phyloP scores from a whole-genome alignment of 2,888 invertebrate genomes.

The Nemotelus nigrinus region DNA sequence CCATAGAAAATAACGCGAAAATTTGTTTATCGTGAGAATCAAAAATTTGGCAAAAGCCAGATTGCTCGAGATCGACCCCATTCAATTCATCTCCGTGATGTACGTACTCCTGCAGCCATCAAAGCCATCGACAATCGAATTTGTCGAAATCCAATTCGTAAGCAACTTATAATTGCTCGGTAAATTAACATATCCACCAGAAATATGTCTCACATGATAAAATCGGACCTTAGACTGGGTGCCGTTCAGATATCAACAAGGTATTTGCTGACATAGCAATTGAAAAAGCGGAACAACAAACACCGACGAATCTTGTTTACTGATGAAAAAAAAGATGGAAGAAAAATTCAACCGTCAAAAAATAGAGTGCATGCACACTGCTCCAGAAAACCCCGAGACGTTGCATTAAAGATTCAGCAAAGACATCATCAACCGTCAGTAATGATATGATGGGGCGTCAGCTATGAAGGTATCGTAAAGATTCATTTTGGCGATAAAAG shows the following conservation, averaged over 20 bases:
- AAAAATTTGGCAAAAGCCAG: background rate
- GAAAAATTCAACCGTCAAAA: background rate
- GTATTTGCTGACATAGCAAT: background rate
- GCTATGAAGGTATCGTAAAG: background rate
- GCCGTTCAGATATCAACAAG: background rate
- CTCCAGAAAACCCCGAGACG: background rate
- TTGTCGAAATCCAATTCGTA: background rate
- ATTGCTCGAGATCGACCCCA: background rate
- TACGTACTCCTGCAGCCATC: background rate
- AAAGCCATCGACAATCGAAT: conserved; percentile 1
- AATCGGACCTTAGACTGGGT: background rate
- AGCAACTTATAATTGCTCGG: background rate
- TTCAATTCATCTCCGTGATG: background rate
- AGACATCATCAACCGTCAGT: background rate
- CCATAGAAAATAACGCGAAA: background rate
- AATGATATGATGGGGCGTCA: background rate
- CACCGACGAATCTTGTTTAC: background rate
- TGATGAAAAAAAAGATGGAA: background rate
- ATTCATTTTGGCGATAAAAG: background rate
- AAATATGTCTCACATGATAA: background rate
- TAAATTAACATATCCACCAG: background rate
- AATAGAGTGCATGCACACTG: background rate
- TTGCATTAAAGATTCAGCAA: background rate
- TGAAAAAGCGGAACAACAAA: background rate
- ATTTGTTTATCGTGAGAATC: background rate